Percentiles rank a stretch among this genome's conserved stretches.
Conservation (phyloP, 2,888 invertebrate species). For the Thereva nobilitata region DNA sequence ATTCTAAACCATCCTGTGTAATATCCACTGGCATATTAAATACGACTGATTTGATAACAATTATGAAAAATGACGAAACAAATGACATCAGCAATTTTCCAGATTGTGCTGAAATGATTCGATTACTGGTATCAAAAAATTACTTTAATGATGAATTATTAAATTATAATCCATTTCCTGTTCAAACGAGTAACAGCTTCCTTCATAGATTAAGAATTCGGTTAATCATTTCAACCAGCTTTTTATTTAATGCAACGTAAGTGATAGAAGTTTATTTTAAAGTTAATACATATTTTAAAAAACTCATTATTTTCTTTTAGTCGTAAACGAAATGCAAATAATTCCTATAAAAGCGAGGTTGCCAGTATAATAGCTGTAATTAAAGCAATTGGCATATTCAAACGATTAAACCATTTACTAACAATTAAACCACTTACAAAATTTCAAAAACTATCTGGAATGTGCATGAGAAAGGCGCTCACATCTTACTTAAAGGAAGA, state of each 20-base stretch:
- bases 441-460: constrained; percentile 48
- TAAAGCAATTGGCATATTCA: constrained; percentile 38
- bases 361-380: constrained; percentile 33
- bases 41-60: constrained; percentile 43
- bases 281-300: constrained; percentile 1
- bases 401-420: constrained; percentile 37
- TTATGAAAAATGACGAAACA: constrained; percentile 39
- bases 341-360: constrained; percentile 6
- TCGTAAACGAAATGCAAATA: constrained; percentile 14
- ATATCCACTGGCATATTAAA: constrained; percentile 45
- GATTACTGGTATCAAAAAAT: constrained; percentile 48
- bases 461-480: constrained; percentile 43
- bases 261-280: constrained; percentile 5
- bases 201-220: constrained; percentile 50
- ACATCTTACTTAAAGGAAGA: constrained; percentile 9
- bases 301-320: background rate
- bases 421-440: constrained; percentile 35
- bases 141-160: constrained; percentile 41
- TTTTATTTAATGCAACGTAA: constrained; percentile 44
- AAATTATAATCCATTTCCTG: constrained; percentile 40
- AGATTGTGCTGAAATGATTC: constrained; percentile 49
- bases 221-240: constrained; percentile 43
- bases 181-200: constrained; percentile 44
- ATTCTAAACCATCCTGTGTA: background rate
- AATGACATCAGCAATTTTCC: constrained; percentile 38